Evolutionary conservation across 2,888 invertebrate genomes (phyloP).

Genomic region (Nymphalis c-album): DNA sequence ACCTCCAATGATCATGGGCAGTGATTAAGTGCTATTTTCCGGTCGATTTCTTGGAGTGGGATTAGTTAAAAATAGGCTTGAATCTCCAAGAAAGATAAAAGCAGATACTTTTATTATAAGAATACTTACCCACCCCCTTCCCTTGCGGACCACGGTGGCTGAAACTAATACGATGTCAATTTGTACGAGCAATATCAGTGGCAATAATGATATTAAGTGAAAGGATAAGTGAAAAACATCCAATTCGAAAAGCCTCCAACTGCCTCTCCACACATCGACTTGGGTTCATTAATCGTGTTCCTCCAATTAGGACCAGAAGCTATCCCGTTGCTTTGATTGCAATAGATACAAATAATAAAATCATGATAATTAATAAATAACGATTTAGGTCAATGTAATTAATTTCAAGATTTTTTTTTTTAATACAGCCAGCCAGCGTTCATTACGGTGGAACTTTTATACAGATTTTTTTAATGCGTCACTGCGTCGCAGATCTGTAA

Average conservation of each 20-base stretch:
- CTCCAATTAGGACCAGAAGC: conserved; percentile 67
- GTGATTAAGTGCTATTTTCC: no score
- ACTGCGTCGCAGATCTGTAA: no score
- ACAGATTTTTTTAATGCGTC: no score
- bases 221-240: conserved; percentile 20
- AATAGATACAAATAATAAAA: conserved; percentile 38
- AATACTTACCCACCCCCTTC: no score
- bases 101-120: no score
- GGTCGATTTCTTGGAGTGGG: no score
- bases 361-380: neutral
- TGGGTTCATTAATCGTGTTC: conserved; percentile 66
- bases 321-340: conserved; percentile 40
- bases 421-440: neutral
- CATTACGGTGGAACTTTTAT: no score
- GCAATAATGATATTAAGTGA: conserved; percentile 14
- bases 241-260: conserved; percentile 25
- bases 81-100: no score
- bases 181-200: conserved; percentile 14
- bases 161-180: neutral
- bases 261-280: conserved; percentile 62
- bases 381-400: neutral
- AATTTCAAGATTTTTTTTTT: neutral
- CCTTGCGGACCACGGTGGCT: no score
- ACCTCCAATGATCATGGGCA: no score
- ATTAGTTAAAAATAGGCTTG: no score